Evolutionary conservation across 2,797 vertebrate species (phyloP), one percentile per base, ranked within the genome.

Genomic region (Lagodon rhomboides): DNA sequence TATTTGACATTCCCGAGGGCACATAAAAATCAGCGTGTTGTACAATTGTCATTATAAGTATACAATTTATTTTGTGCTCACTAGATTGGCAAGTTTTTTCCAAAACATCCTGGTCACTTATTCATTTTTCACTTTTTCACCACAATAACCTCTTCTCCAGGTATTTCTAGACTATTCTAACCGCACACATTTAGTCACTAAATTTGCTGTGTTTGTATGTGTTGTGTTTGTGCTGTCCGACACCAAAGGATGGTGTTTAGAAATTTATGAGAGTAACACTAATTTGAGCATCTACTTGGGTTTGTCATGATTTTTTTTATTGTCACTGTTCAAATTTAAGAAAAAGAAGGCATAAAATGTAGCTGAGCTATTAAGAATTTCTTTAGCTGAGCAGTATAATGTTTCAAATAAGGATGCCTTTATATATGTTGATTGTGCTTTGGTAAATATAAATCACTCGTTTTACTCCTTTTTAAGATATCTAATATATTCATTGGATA

Each of bases 351-450:
- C 53, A 65, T 22, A 50, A 47, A 60, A 13, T 74, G 27, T 54
- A 22, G 70, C 12, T 43, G 30, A 75, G 17, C 20, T 62, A 20
- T 64, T 23, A 22, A 44, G 3, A 62, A 25, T 17, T 55, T 12
- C 3, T 49, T 62, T 16, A 18, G n/a, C 16, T 9, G 11, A 76
- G 23, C 18, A 54, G n/a, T 67, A 18, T 63, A 13, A 59, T 72
- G 8, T 6, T 72, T 72, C 44, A 74, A 50, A 46, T 47, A 65
- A 77, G 66, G 61, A 82, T 79, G 80, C 73, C 73, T 89, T 90
- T 54, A 60, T 38, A 70, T 25, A 58, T 51, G 47, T n/a, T 67
- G 56, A 82, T 83, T 82, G 76, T 83, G 73, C 18, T 62, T 22
- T 61, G 50, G 41, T 73, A 56, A 53, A 73, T 30, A 67, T 64